phyloP scores from a whole-genome alignment of 2,113 vertebrate species.

The Empidonax traillii region DNA sequence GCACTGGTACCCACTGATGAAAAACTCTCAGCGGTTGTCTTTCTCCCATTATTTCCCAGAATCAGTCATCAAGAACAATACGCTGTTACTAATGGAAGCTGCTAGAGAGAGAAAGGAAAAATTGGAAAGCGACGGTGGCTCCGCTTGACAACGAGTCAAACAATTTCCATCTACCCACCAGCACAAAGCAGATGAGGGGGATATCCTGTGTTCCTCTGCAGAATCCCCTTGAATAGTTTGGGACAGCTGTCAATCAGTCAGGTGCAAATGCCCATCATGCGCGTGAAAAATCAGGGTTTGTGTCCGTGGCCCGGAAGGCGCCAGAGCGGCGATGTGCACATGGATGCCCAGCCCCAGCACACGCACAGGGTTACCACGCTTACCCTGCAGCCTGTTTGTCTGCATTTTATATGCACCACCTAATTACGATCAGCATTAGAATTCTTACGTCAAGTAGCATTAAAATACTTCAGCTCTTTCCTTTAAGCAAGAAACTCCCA shows the following conservation, averaged over 20 bases:
- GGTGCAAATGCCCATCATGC: neutral
- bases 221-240: neutral
- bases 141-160: neutral
- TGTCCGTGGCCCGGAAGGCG: neutral
- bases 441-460: conserved; percentile 16
- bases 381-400: neutral
- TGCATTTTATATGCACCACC: neutral
- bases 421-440: conserved; percentile 1
- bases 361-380: neutral
- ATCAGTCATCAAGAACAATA: neutral
- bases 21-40: neutral
- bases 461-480: conserved; percentile 41
- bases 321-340: rapidly evolving
- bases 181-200: neutral
- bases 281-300: neutral
- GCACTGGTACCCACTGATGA: neutral
- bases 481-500: conserved; percentile 57
- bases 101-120: neutral
- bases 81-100: neutral
- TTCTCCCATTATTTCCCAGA: neutral
- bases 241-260: conserved; percentile 42
- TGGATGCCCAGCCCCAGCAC: neutral
- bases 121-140: neutral
- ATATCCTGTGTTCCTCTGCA: neutral
- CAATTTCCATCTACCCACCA: neutral